Base-by-base conservation (phyloP, 2,113 vertebrate species). In the Himantopus leucocephalus region DNA sequence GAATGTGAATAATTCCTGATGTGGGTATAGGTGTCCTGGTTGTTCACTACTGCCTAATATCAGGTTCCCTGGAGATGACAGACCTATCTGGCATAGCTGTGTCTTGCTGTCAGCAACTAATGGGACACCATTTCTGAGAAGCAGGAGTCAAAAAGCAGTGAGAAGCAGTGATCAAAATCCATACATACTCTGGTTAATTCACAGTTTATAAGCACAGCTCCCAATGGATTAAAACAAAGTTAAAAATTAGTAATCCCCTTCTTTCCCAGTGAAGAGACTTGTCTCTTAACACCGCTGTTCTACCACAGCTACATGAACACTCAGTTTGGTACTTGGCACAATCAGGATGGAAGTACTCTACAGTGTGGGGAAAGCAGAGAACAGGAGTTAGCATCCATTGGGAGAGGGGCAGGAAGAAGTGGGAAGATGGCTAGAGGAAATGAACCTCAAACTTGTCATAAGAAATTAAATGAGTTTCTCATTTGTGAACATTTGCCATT, bases 271-370 rank as follows among this genome's bases (percentile, higher is more conserved):
- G 52, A 67, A 83, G 20, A 17, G 26, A 26, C 20, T 58, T 58
- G 27, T 66, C 52, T 86, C 35, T 66, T 77, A 45, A 35, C 8
- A 16, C 27, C 7, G 13, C n/a, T 72, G 8, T 63, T 86, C 22
- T 41, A 0, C 45, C 39, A 21, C 0, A 0, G 47, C 71, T 3
- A 0, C 1, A 1, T 18, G n/a, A 84, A 64, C 10, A 8, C 13
- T 74, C 9, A 37, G 4, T 58, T 30, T n/a, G 13, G 19, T 63
- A 15, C 21, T 66, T 63, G 27, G 21, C 43, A 37, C 30, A 67
- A 3, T 62, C 20, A 35, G 14, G 18, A 23, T 68, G 16, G 39
- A 84, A 76, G 27, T 35, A 26, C 19, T 63, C 29, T 32, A 2
- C 12, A 29, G 14, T 32, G 18, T 39, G 26, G 17, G 34, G 55